Percentiles rank a stretch among this genome's conserved stretches.
These are phyloP conservation scores for Panagrolaimus sp. DNA, from an alignment of 1,140 invertebrate genomes.

Conservation along the genomic window DNA sequence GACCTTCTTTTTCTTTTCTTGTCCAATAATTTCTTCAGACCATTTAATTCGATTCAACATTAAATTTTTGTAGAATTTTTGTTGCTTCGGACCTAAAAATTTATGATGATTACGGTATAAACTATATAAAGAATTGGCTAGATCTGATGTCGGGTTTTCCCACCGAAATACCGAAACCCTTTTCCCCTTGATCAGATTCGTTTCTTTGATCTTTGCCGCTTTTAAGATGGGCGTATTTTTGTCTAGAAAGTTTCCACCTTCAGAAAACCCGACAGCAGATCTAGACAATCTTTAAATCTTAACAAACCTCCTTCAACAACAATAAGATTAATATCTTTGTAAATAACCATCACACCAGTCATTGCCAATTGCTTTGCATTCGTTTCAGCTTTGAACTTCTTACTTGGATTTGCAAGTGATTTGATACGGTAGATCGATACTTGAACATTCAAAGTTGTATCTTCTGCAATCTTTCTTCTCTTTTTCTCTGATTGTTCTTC, in stretches of 20 bases:
- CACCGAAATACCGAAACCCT: too few relatives aligned
- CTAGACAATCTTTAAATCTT: too few relatives aligned
- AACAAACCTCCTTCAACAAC: conserved; percentile 84
- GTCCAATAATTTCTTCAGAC: conserved; percentile 73
- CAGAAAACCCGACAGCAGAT: too few relatives aligned
- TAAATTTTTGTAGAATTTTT: conserved; percentile 85
- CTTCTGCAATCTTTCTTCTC: conserved; percentile 79
- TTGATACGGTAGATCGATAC: conserved; percentile 86
- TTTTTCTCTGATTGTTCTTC: conserved; percentile 92
- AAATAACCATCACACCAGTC: conserved; percentile 86
- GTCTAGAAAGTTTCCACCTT: too few relatives aligned
- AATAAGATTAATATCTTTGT: conserved; percentile 90
- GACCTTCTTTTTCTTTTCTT: conserved; percentile 37
- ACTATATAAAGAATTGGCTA: neutral
- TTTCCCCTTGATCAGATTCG: too few relatives aligned
- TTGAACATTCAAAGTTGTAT: conserved; percentile 81
- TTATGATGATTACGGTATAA: too few relatives aligned
- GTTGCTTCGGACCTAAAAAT: conserved; percentile 76
- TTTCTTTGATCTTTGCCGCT: too few relatives aligned
- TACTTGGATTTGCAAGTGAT: conserved; percentile 81
- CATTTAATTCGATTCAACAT: conserved; percentile 95
- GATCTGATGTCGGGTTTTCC: neutral
- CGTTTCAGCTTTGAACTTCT: conserved; percentile 96
- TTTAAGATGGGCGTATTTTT: too few relatives aligned
- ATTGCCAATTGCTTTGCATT: conserved; percentile 93